Percentiles rank a stretch among this genome's conserved stretches.
phyloP scores from a whole-genome alignment of 1,140 invertebrate species.

The Drosophila ficusphila region DNA sequence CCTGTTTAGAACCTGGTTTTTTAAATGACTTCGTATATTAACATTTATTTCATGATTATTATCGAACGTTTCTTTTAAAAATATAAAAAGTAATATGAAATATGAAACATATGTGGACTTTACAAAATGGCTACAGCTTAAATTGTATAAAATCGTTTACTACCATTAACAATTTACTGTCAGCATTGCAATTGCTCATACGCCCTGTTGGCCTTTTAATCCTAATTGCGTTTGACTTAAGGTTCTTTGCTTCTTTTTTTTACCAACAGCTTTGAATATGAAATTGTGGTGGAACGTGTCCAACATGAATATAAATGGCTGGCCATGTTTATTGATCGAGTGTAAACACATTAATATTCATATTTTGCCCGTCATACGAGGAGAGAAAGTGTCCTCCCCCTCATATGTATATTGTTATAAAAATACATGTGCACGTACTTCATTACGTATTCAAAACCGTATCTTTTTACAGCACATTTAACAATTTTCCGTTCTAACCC shows the following conservation, averaged over 20 bases:
- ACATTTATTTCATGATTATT: too few relatives aligned
- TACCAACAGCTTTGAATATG: constrained; percentile 6
- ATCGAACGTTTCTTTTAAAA: too few relatives aligned
- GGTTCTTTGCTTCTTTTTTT: constrained; percentile 5
- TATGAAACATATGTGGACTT: too few relatives aligned
- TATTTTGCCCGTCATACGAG: constrained; percentile 22
- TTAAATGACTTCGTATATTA: too few relatives aligned
- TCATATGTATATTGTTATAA: background rate
- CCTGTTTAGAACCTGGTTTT: too few relatives aligned
- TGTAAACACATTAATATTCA: constrained; percentile 53
- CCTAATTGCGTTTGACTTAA: constrained; percentile 13
- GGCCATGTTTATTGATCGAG: constrained; percentile 47
- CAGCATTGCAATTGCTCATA: too few relatives aligned
- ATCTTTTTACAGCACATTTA: constrained; percentile 26
- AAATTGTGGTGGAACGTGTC: constrained; percentile 11
- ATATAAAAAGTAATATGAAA: too few relatives aligned
- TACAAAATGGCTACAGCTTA: too few relatives aligned
- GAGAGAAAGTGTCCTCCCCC: background rate
- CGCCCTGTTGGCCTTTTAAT: constrained; percentile 33
- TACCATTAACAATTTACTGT: too few relatives aligned
- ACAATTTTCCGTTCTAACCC: constrained; percentile 12
- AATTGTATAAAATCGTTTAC: constrained; percentile 7
- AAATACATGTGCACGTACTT: constrained; percentile 1
- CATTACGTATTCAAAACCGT: constrained; percentile 25
- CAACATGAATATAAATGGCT: constrained; percentile 31